Evolutionary conservation across 35 echinoderm and acorn worm species (phyloP).

Genomic region (Lytechinus variegatus): DNA sequence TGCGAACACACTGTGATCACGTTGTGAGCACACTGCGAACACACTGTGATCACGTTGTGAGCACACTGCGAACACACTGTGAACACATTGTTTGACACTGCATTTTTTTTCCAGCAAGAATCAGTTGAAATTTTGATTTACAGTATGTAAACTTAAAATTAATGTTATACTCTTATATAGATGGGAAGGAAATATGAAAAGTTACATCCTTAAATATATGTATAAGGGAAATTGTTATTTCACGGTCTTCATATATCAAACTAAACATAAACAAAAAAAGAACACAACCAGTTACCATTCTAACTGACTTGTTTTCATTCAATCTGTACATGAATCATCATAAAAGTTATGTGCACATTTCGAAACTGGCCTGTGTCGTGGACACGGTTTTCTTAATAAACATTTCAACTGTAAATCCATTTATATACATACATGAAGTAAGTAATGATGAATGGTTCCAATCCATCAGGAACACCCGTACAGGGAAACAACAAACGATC

Average conservation of each 20-base stretch:
- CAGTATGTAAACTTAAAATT: too few species aligned
- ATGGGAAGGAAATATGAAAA: too few species aligned
- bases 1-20: too few species aligned
- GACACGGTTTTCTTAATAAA: neutral
- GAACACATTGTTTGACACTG: too few species aligned
- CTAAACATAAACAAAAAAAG: neutral
- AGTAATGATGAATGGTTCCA: neutral
- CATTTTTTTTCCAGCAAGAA: too few species aligned
- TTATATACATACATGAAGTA: constrained; percentile 12
- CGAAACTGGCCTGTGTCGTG: neutral
- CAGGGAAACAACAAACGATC: neutral
- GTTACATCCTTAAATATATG: too few species aligned
- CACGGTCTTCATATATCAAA: neutral
- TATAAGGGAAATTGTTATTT: neutral
- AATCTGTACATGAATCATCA: neutral
- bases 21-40: too few species aligned
- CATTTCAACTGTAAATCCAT: constrained; percentile 19
- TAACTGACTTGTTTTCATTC: neutral
- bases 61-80: too few species aligned
- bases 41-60: too few species aligned
- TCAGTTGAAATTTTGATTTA: too few species aligned
- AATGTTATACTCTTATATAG: too few species aligned
- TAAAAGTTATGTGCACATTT: constrained; percentile 20
- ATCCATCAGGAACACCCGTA: neutral
- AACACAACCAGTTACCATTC: neutral